phyloP scores from a whole-genome alignment of 1,140 invertebrate species.

The Bombus superbus region DNA sequence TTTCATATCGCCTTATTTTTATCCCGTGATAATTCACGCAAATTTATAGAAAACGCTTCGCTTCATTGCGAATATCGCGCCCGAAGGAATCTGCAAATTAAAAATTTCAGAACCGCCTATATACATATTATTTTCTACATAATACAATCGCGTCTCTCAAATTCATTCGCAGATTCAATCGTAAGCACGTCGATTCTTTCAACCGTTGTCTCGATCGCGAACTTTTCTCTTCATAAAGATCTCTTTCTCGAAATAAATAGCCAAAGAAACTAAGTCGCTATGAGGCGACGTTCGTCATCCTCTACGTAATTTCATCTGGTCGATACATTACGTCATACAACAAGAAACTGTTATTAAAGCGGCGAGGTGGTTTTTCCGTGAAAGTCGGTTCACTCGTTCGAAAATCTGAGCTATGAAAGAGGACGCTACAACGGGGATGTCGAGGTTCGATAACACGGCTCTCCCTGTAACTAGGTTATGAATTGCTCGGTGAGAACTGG shows the following conservation, averaged over 20 bases:
- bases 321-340: conserved; percentile 37
- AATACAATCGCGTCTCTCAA: background rate
- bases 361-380: conserved; percentile 20
- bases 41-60: too few species aligned
- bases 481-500: conserved; percentile 21
- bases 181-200: background rate
- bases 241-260: background rate
- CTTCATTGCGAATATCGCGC: too few species aligned
- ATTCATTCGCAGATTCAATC: background rate
- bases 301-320: conserved; percentile 47
- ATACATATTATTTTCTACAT: background rate
- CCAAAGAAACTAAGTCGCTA: background rate
- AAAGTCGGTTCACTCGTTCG: conserved; percentile 18
- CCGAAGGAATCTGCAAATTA: too few species aligned
- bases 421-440: background rate
- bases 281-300: background rate
- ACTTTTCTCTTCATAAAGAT: background rate
- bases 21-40: too few species aligned
- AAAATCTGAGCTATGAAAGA: background rate
- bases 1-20: too few species aligned
- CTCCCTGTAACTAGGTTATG: background rate
- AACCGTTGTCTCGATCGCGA: background rate
- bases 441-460: conserved; percentile 34
- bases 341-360: conserved; percentile 60
- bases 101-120: background rate